Conservation (phyloP, 2,113 vertebrate genomes). For the Seriola aureovittata region DNA sequence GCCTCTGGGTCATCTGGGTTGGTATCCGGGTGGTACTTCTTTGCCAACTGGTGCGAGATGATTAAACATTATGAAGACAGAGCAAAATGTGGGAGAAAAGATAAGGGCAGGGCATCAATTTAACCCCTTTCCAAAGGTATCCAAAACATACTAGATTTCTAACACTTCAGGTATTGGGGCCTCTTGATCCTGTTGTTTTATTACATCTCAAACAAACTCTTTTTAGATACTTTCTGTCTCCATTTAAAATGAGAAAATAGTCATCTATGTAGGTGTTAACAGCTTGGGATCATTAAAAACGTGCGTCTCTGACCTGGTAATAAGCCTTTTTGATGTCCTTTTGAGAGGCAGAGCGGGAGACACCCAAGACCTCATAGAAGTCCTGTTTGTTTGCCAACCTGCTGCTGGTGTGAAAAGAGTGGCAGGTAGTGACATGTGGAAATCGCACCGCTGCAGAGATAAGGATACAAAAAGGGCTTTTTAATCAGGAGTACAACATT, state of each 20-base stretch:
- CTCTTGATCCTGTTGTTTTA: neutral
- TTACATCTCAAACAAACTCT: neutral
- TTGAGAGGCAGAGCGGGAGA: slow-evolving; percentile 89
- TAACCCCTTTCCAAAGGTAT: too few species aligned
- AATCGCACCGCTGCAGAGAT: slow-evolving; percentile 51
- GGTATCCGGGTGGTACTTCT: slow-evolving; percentile 97
- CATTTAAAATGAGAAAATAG: neutral
- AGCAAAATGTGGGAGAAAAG: neutral
- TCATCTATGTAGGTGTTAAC: too few species aligned
- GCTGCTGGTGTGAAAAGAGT: slow-evolving; percentile 87
- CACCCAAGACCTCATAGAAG: slow-evolving; percentile 92
- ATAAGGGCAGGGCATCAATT: neutral
- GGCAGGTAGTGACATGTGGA: slow-evolving; percentile 30
- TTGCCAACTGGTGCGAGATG: slow-evolving; percentile 88
- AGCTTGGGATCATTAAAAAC: neutral
- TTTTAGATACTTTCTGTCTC: neutral
- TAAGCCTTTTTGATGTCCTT: slow-evolving; percentile 99
- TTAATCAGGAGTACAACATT: neutral
- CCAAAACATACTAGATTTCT: too few species aligned
- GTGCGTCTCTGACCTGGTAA: slow-evolving; percentile 88
- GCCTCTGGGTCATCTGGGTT: slow-evolving; percentile 95
- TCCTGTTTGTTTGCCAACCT: slow-evolving; percentile 84
- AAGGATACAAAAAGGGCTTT: neutral
- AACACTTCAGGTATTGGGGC: neutral
- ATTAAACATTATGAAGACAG: neutral